Evolutionary conservation across 2,888 invertebrate species (phyloP).

Genomic region (Nudaria mundana): DNA sequence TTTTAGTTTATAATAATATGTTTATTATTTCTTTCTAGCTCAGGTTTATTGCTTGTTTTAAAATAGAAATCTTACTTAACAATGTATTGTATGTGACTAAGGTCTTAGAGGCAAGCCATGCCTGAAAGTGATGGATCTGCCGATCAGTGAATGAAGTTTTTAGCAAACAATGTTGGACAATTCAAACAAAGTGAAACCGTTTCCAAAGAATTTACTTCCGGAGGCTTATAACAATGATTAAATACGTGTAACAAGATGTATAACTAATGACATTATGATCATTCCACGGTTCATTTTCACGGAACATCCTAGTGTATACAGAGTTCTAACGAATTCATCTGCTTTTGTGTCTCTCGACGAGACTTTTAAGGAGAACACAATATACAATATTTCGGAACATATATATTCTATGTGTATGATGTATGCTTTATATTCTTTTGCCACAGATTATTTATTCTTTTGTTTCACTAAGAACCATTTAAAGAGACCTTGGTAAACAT

Average conservation of each 20-base stretch:
- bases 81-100: too few relatives aligned
- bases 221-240: not conserved
- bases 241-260: conserved; percentile 2
- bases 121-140: too few relatives aligned
- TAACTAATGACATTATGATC: conserved; percentile 9
- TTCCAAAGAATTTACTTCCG: conserved; percentile 1
- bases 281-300: conserved; percentile 20
- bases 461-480: conserved; percentile 59
- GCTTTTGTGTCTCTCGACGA: conserved; percentile 16
- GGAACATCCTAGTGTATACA: conserved; percentile 13
- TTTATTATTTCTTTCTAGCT: too few relatives aligned
- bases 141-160: too few relatives aligned
- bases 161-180: too few relatives aligned
- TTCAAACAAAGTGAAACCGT: not conserved
- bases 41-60: too few relatives aligned
- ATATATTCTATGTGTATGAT: conserved; percentile 9
- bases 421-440: conserved; percentile 21
- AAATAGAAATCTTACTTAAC: too few relatives aligned
- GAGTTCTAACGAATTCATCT: conserved; percentile 24
- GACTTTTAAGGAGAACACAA: conserved; percentile 31
- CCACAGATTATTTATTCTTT: conserved; percentile 68
- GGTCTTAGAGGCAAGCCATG: too few relatives aligned
- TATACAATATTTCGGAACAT: conserved; percentile 18
- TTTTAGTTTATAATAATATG: too few relatives aligned
- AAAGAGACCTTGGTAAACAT: conserved; percentile 57